Base-by-base conservation (phyloP, 1,140 invertebrate genomes). In the Aphaenogaster ashmeadi region DNA sequence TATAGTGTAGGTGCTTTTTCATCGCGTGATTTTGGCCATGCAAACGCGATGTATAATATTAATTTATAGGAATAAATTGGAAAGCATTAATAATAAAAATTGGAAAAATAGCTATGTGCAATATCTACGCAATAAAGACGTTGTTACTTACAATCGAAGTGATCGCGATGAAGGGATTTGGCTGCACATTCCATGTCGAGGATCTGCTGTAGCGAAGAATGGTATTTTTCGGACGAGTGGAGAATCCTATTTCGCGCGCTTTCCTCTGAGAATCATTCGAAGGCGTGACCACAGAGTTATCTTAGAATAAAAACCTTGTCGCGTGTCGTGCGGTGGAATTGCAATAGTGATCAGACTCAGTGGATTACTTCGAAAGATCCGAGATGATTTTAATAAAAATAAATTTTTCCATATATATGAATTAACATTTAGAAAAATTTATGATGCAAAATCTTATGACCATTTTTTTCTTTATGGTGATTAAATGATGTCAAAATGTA, bases 231-330 rank as follows among this genome's bases (percentile, higher is more conserved):
- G 62, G 47, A 13, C n/a, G 62, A 54, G 13, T 80, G 56, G 38
- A 80, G 78, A 41, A 80, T 69, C 62, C 47, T 54, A 80, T 80
- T 80, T 69, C 47, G 36, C n/a, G 36, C n/a, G 60, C 62, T 69
- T 80, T 67, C 21, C 62, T 67, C 13, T 18, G n/a, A 80, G 47
- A 80, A 80, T 54, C 62, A 52, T 69, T 50, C 62, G 27, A 80
- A 66, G 60, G 44, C 36, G 47, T 60, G 44, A 66, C 33, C 56
- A 58, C 38, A 66, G 18, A 80, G 62, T 41, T 80, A 47, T 67
- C n/a, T 47, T 8, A 47, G 9, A 18, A 6, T 66, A 36, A 50
- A 41, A 80, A 67, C 27, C 27, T 47, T 56, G 21, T 44, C 13
- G 56, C 21, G 15, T 62, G 44, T 47, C 27, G 27, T 41, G 7